These are phyloP conservation scores for Nerophis ophidion DNA, from an alignment of 2,113 vertebrate species.

Conservation along the genomic window DNA sequence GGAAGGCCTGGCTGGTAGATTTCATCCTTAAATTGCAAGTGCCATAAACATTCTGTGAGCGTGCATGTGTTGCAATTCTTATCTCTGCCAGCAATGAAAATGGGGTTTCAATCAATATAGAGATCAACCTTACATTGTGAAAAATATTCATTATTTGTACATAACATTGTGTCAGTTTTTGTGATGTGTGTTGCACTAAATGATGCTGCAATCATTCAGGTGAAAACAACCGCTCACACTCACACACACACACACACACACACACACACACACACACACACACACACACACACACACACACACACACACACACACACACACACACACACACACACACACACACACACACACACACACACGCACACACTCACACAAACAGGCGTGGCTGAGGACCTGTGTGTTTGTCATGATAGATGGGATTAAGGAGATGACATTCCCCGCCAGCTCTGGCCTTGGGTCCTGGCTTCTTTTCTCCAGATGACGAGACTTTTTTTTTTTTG, in stretches of 20 bases:
- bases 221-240: conserved; percentile 47
- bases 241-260: conserved; percentile 27
- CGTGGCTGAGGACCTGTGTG: conserved; percentile 23
- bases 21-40: background rate
- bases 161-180: conserved; percentile 22
- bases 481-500: conserved; percentile 29
- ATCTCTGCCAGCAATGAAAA: background rate
- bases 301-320: conserved; percentile 31
- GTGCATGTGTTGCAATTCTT: background rate
- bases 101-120: background rate
- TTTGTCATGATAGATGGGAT: conserved; percentile 50
- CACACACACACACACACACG: conserved; percentile 26
- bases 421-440: conserved; percentile 49
- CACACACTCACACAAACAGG: conserved; percentile 19
- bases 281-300: conserved; percentile 31
- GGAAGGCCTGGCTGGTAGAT: background rate
- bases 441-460: conserved; percentile 28
- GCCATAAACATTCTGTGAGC: conserved; percentile 1
- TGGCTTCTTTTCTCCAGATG: conserved; percentile 28
- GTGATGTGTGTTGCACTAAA: conserved; percentile 45
- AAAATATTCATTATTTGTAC: background rate
- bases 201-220: conserved; percentile 64
- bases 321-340: conserved; percentile 31
- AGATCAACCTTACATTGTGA: background rate
- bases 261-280: conserved; percentile 28